Base-by-base conservation (phyloP, 1,140 invertebrate species). In the Pantala flavescens region DNA sequence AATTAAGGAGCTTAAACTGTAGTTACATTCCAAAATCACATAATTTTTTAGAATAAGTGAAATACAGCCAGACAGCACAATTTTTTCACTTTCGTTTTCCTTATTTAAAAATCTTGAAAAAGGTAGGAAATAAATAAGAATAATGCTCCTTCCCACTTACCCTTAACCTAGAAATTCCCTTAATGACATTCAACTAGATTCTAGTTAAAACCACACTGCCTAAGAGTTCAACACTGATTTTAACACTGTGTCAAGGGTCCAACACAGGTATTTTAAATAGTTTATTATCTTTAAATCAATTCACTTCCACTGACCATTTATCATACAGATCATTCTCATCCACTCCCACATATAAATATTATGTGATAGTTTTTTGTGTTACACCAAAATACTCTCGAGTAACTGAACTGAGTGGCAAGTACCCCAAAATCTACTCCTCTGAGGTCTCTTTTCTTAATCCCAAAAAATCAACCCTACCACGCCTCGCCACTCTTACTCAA, bases 111-210 rank as follows among this genome's bases (percentile, higher is more conserved):
- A 19, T 63, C n/a, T 16, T 19, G 49, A 21, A 63, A 63, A 63
- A 19, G 14, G 14, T 16, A 63, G n/a, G n/a, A 63, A 63, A 63
- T 63, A 63, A 63, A 63, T 63, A 63, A 63, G 49, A 63, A 63
- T 36, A 63, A 63, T 63, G 49, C 49, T 63, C 49, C 49, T 21
- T 63, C 49, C 49, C 49, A 63, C 49, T 19, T 63, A 63, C 49
- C 49, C 49, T 63, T 63, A 63, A 12, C 16, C 49, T 63, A 63
- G 16, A 63, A 63, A 63, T 7, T 19, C n/a, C 49, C 49, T 21
- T 63, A 63, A 63, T 63, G 49, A 63, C 49, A 63, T 63, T 63
- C 49, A 63, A 63, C 49, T 63, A 63, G 49, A 63, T 63, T 63
- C 49, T 63, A 63, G 49, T 63, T 63, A 63, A 63, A 63, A 63